Evolutionary conservation across 2,113 vertebrate species (phyloP).

Genomic region (Andinoacara biseriatus): DNA sequence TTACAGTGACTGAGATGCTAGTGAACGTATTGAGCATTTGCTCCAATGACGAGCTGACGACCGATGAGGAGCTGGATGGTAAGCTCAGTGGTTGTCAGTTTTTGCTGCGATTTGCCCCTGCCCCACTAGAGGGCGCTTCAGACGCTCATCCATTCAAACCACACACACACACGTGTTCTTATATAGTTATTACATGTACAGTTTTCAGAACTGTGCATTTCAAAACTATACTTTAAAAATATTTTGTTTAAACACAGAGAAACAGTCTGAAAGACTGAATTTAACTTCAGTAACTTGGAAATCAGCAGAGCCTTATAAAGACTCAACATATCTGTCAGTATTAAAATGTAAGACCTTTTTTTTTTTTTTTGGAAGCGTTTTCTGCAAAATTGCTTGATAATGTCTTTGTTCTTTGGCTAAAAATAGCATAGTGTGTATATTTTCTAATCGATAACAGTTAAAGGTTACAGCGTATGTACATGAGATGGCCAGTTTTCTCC

Average conservation of each 20-base stretch:
- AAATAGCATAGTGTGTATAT: neutral
- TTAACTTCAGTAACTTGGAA: rapidly evolving
- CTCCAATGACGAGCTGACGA: constrained; percentile 95
- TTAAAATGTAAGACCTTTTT: neutral
- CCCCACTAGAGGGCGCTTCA: constrained; percentile 59
- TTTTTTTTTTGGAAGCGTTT: too few relatives aligned
- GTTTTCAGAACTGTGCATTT: neutral
- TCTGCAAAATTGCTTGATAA: neutral
- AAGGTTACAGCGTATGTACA: constrained; percentile 28
- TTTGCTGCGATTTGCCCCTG: neutral
- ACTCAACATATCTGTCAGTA: neutral
- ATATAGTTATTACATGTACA: neutral
- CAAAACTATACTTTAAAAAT: neutral
- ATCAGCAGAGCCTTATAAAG: neutral
- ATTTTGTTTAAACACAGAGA: neutral
- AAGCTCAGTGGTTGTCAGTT: constrained; percentile 48
- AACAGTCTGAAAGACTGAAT: neutral
- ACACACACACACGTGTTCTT: too few relatives aligned
- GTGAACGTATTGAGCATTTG: constrained; percentile 98
- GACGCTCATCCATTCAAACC: neutral
- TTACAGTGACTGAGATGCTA: constrained; percentile 96
- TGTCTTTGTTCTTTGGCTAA: too few relatives aligned
- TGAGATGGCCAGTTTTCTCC: constrained; percentile 38
- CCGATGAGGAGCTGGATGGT: constrained; percentile 98
- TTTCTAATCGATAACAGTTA: neutral